These are phyloP conservation scores for Eurytoma adleriae DNA, from an alignment of 2,888 invertebrate genomes.

Conservation along the genomic window DNA sequence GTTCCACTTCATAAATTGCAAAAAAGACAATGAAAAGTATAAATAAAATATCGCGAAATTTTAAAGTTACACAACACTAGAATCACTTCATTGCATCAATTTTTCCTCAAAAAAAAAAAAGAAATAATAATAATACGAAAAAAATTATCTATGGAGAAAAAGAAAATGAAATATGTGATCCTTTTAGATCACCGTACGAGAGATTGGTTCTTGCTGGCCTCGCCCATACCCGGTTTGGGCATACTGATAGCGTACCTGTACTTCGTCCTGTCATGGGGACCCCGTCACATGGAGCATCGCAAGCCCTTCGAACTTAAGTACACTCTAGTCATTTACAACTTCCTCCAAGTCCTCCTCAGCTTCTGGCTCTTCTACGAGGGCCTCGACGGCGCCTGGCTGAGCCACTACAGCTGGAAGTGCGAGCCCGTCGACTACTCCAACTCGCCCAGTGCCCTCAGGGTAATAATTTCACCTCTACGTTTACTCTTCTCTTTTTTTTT, in stretches of 20 bases:
- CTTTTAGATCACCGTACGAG: conserved; percentile 82
- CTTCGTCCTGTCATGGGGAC: conserved; percentile 88
- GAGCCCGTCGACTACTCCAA: conserved; percentile 92
- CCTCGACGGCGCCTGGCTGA: conserved; percentile 86
- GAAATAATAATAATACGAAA: neutral
- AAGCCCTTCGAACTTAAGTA: conserved; percentile 89
- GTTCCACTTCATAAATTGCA: no score
- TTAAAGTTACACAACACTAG: no score
- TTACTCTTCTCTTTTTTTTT: neutral
- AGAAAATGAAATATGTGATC: neutral
- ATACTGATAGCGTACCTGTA: conserved; percentile 84
- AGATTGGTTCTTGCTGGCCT: conserved; percentile 86
- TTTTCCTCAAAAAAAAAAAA: neutral
- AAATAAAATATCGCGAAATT: no score
- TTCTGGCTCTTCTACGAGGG: conserved; percentile 89
- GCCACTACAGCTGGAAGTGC: conserved; percentile 91
- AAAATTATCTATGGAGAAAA: no score
- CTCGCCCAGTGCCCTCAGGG: conserved; percentile 86
- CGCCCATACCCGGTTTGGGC: conserved; percentile 83
- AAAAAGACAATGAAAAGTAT: no score
- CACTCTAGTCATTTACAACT: conserved; percentile 90
- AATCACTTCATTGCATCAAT: no score
- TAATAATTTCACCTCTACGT: conserved; percentile 75
- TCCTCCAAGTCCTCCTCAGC: conserved; percentile 90
- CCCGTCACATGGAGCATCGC: conserved; percentile 90